Conservation (phyloP, 2,797 vertebrate species). For the Paratrypauchen microcephalus region DNA sequence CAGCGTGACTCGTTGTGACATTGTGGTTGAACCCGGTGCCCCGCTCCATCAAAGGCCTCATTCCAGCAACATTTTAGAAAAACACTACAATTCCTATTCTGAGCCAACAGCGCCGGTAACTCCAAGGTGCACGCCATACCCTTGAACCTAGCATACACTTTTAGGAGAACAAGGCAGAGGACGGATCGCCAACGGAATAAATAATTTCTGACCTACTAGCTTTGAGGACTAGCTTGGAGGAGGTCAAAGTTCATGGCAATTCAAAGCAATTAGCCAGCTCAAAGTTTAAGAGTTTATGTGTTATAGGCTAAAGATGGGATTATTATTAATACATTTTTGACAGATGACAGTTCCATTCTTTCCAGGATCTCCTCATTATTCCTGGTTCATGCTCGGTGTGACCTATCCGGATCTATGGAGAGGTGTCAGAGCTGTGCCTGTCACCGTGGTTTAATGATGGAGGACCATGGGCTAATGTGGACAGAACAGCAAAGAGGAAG, state of each 20-base stretch:
- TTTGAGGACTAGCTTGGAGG: constrained; percentile 54
- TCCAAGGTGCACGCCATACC: constrained; percentile 38
- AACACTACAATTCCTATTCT: constrained; percentile 45
- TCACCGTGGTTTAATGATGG: constrained; percentile 18
- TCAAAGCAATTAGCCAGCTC: constrained; percentile 70
- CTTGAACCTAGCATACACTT: constrained; percentile 53
- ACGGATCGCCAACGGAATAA: constrained; percentile 54
- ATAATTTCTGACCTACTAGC: constrained; percentile 55
- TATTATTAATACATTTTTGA: constrained; percentile 66
- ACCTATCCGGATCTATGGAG: constrained; percentile 43
- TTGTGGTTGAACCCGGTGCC: constrained; percentile 9
- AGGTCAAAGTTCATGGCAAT: constrained; percentile 62
- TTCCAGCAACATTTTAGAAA: constrained; percentile 32
- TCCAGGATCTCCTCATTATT: constrained; percentile 62
- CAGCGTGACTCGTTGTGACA: constrained; percentile 8
- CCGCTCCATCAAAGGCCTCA: constrained; percentile 27
- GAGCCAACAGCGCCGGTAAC: constrained; percentile 29
- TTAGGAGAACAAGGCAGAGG: constrained; percentile 48
- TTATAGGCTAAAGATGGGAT: constrained; percentile 32
- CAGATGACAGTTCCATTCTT: constrained; percentile 52
- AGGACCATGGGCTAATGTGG: constrained; percentile 14
- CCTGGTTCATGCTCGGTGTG: constrained; percentile 41
- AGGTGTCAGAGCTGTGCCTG: constrained; percentile 30
- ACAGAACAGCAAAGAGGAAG: constrained; percentile 23
- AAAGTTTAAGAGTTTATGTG: constrained; percentile 64